Base-by-base conservation (phyloP, 92 coral and sea anemone species). In the Porites lobata region DNA sequence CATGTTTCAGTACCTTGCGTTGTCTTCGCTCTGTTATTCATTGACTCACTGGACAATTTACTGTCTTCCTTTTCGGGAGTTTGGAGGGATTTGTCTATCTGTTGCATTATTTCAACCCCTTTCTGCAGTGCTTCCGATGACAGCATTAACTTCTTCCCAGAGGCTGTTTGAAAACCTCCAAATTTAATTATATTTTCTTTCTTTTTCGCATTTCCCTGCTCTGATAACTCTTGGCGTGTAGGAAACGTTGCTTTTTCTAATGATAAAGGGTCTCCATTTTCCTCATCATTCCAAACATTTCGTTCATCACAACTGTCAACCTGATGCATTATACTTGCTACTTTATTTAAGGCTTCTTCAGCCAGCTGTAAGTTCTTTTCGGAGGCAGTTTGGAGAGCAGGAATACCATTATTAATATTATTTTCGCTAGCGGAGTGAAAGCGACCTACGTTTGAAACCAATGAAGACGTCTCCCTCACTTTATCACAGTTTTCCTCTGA, bases 321-420 rank as follows among this genome's bases (percentile, higher is more conserved):
- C 7, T 59, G 62, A 29, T 56, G 50, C 83, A 77, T 76, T 6
- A 82, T 79, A 38, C 58, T 64, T 32, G 82, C 92, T 9, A 90
- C 95, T 85, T 91, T 93, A 69, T 85, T 64, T 64, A 92, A 75
- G 7, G 95, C 83, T 65, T 92, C 94, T 77, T 91, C 86, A 1
- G 96, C 89, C 13, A 92, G 72, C 14, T 38, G 51, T 1, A 91
- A 86, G 7, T 51, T 68, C 50, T 90, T 89, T 12, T 98, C 98
- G 17, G 88, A 76, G 2, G 95, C 98, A 18, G 95, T 96, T 54
- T 90, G 90, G 80, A 94, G 86, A 43, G 94, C 94, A 65, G 69
- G 38, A 50, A 79, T 58, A n/a, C 29, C 62, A 20, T 58, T 8
- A 11, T 76, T 14, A 14, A 6, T 2, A 52, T 54, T 67, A 50